Evolutionary conservation across 2,888 invertebrate species (phyloP).

Genomic region (Drosophila subquinaria): DNA sequence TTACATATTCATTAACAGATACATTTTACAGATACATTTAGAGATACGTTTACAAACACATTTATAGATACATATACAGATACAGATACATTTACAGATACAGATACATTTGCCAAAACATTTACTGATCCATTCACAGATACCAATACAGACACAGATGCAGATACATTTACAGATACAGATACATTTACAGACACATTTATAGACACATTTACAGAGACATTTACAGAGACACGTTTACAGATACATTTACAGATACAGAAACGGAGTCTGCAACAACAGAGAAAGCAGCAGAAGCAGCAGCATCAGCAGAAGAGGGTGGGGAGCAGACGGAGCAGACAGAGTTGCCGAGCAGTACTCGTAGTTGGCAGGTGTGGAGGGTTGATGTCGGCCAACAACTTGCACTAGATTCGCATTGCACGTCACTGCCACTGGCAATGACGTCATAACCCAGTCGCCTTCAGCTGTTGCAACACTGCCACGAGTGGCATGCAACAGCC

Average conservation of each 20-base stretch:
- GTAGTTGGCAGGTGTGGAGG: neutral
- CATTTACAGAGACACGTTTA: neutral
- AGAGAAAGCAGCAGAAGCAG: neutral
- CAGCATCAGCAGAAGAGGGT: neutral
- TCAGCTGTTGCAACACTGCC: neutral
- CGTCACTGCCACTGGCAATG: slow-evolving; percentile 54
- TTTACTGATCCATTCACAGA: slow-evolving; percentile 1
- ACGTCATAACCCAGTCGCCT: slow-evolving; percentile 48
- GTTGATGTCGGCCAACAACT: slow-evolving; percentile 14
- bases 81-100: neutral
- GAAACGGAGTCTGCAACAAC: slow-evolving; percentile 5
- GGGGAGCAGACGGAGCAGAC: neutral
- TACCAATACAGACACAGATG: neutral
- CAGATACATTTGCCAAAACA: neutral
- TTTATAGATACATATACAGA: too few relatives aligned
- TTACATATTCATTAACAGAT: neutral
- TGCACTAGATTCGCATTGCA: slow-evolving; percentile 51
- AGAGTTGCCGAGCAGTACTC: neutral
- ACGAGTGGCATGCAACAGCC: slow-evolving; percentile 18
- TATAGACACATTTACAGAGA: neutral
- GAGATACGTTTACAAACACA: too few relatives aligned
- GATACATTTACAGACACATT: neutral
- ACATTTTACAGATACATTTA: neutral
- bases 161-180: neutral
- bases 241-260: neutral